Conservation (phyloP, 2,888 invertebrate species). For the Metalampra italica region DNA sequence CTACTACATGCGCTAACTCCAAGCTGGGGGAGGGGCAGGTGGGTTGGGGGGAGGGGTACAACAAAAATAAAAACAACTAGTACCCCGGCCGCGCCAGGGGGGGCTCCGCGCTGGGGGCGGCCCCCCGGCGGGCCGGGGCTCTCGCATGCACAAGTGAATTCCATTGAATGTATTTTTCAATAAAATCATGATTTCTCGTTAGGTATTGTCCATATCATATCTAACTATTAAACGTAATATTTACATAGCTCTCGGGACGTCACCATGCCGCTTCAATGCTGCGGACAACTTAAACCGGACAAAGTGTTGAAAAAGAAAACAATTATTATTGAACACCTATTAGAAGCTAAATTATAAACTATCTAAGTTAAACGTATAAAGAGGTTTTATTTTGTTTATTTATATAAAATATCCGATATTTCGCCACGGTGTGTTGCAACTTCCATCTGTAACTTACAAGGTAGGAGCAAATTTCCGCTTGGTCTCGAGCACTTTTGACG, state of each 20-base stretch:
- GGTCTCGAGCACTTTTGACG: too few species aligned
- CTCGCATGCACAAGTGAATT: conserved; percentile 64
- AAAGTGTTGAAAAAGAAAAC: conserved; percentile 39
- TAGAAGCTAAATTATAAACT: conserved; percentile 73
- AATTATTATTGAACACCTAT: conserved; percentile 69
- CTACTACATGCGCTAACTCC: conserved; percentile 52
- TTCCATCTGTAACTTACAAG: too few species aligned
- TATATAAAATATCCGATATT: conserved; percentile 23
- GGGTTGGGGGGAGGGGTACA: conserved; percentile 30
- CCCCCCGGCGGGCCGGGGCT: conserved; percentile 22
- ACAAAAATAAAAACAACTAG: conserved; percentile 52
- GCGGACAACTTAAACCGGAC: conserved; percentile 44
- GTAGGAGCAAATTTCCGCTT: too few species aligned
- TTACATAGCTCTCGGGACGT: conserved; percentile 40
- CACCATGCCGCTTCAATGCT: conserved; percentile 56
- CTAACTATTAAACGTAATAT: conserved; percentile 72
- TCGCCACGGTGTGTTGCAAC: too few species aligned
- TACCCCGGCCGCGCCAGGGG: conserved; percentile 26
- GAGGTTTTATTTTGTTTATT: conserved; percentile 49
- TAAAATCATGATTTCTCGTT: conserved; percentile 73
- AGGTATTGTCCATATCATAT: conserved; percentile 76
- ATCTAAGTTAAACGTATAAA: conserved; percentile 65
- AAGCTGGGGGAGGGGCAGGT: conserved; percentile 31
- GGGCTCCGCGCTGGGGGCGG: background rate
- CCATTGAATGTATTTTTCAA: conserved; percentile 75